Conservation (phyloP, 1,140 invertebrate species). For the Lepidostoma basale region DNA sequence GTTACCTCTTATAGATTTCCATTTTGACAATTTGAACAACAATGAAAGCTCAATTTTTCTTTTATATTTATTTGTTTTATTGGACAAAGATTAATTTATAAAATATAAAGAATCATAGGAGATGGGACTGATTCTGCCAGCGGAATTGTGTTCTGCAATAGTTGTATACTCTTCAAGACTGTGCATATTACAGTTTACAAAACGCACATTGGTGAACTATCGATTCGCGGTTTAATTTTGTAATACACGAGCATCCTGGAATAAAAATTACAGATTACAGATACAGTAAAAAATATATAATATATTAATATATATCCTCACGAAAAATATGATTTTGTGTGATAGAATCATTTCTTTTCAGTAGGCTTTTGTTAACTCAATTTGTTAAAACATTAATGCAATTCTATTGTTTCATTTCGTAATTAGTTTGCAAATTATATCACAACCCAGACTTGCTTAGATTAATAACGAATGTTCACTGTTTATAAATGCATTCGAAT, state of each 20-base stretch:
- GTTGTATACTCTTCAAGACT: too few relatives aligned
- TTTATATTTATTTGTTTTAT: too few relatives aligned
- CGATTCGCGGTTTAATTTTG: constrained; percentile 69
- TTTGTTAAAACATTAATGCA: neutral
- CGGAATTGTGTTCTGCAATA: too few relatives aligned
- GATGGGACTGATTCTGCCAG: too few relatives aligned
- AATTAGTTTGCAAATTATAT: neutral
- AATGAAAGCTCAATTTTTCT: too few relatives aligned
- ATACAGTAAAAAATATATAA: neutral
- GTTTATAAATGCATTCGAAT: constrained; percentile 14
- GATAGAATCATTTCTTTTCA: neutral
- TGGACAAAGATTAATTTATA: too few relatives aligned
- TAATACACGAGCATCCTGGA: constrained; percentile 67
- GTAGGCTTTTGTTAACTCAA: neutral
- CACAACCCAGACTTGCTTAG: neutral
- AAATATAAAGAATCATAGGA: too few relatives aligned
- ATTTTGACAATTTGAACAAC: too few relatives aligned
- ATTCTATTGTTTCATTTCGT: neutral
- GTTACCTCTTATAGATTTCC: too few relatives aligned
- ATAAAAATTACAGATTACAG: constrained; percentile 41
- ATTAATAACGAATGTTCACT: constrained; percentile 5
- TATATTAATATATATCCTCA: too few relatives aligned
- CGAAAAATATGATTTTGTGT: too few relatives aligned
- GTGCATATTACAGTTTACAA: constrained; percentile 65
- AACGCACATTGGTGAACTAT: constrained; percentile 72